A percentile compares a stretch with the other conserved stretches of the same genome.
Conservation (phyloP, 2,113 vertebrate species). For the Chionomys nivalis region DNA sequence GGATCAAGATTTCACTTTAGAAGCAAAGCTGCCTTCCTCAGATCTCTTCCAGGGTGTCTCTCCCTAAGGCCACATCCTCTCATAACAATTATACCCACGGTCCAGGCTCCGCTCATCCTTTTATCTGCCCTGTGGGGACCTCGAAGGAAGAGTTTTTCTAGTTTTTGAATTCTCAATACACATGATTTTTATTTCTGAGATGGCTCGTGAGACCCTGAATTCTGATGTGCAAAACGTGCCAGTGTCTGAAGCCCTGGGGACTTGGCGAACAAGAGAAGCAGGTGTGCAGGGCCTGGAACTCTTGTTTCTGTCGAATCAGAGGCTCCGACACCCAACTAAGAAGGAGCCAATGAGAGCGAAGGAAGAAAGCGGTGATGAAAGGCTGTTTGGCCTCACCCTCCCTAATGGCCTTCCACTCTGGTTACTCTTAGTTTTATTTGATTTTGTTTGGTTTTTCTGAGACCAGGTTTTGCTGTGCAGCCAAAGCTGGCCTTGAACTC, state of each 20-base stretch:
- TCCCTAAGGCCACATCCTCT: neutral
- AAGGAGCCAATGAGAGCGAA: neutral
- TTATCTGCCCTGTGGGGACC: neutral
- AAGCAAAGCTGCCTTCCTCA: neutral
- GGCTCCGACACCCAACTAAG: neutral
- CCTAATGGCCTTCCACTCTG: neutral
- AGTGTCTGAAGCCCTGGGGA: neutral
- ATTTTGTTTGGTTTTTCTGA: neutral
- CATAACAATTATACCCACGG: neutral
- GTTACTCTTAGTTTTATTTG: neutral
- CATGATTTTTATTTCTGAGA: neutral
- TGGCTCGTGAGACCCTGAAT: neutral
- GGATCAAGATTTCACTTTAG: neutral
- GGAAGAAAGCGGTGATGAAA: neutral
- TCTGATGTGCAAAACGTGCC: neutral
- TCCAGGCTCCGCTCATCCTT: neutral
- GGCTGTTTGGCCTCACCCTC: neutral
- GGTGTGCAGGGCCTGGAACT: neutral
- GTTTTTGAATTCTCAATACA: neutral
- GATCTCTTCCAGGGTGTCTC: neutral
- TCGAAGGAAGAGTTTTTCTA: neutral
- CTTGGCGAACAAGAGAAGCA: neutral
- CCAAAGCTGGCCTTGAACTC: neutral
- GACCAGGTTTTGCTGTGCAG: neutral
- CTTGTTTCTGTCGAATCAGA: neutral